Percentiles rank a stretch among this genome's conserved stretches.
Conservation (phyloP, 2,888 invertebrate species). For the Philhelius pedissequus region DNA sequence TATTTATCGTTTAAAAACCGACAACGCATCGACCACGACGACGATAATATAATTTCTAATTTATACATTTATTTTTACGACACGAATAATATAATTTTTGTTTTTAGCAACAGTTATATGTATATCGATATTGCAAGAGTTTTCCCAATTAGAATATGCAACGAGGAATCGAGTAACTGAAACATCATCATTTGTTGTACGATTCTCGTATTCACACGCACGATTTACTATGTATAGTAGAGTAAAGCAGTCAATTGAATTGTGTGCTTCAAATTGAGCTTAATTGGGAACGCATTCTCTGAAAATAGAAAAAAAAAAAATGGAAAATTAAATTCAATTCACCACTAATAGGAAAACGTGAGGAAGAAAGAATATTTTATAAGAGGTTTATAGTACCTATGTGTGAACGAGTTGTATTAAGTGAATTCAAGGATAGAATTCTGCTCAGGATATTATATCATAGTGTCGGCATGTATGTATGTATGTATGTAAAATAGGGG, state of each 20-base stretch:
- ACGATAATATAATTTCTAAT: not conserved
- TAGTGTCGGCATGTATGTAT: too few species aligned
- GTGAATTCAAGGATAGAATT: not conserved
- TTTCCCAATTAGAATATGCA: slow-evolving; percentile 39
- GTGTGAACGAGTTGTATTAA: not conserved
- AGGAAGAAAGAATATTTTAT: not conserved
- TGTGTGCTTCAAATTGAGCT: slow-evolving; percentile 31
- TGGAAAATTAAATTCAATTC: slow-evolving; percentile 11
- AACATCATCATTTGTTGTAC: slow-evolving; percentile 36
- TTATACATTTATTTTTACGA: slow-evolving; percentile 2
- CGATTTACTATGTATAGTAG: not conserved
- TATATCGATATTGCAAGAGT: not conserved
- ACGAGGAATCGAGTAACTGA: not conserved
- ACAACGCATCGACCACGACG: not conserved
- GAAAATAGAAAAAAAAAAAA: slow-evolving; percentile 1
- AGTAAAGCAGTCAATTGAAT: slow-evolving; percentile 29
- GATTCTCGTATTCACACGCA: slow-evolving; percentile 29
- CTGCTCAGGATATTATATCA: not conserved
- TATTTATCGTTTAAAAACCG: not conserved
- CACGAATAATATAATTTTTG: not conserved
- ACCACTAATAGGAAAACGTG: not conserved
- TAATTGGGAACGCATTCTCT: slow-evolving; percentile 25
- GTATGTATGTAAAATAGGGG: too few species aligned
- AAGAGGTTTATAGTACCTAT: not conserved
- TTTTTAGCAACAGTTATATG: not conserved